Base-by-base conservation (phyloP, 2,797 vertebrate genomes). In the Serranus cabrilla region DNA sequence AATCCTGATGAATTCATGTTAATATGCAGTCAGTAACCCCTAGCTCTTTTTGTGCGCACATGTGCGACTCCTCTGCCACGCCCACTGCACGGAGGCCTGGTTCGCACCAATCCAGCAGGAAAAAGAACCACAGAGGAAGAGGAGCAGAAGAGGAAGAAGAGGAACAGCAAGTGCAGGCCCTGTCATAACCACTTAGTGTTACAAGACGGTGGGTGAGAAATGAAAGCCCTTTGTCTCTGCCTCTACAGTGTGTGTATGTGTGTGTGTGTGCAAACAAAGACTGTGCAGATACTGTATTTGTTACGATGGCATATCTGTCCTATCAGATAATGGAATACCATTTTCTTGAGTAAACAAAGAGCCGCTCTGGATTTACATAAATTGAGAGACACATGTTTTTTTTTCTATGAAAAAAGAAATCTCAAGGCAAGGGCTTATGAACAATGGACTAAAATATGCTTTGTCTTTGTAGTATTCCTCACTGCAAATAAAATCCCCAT, bases 1-100 rank as follows among this genome's bases (percentile, higher is more conserved):
- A 92, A 94, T 91, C 84, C 79, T 0, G 57, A 89, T 84, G 81
- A 94, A 95, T 94, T 89, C 90, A 94, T 90, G 92, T 82, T 92
- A 94, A 95, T 93, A 87, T 68, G 59, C 42, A 80, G 77, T 80
- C 45, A 78, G 69, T 81, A 64, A 20, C 81, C 45, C 1, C 0
- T 52, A 70, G 64, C 71, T 78, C 51, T 76, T 85, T 84, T 87
- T 88, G 83, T 85, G 71, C 14, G 27, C 77, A 85, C 86, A 86
- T 81, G 74, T 87, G 77, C 17, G 40, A 71, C 68, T 70, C 65
- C 66, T 50, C 56, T 5, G n/a, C 78, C 87, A 83, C 76, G 45
- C 80, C 91, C 72, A 82, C 82, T 7, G 13, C 60, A 52, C 5
- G 16, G 43, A 71, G n/a, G 14, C 16, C 65, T 39, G 42, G 69